phyloP scores from a whole-genome alignment of 2,888 invertebrate genomes.

The Nycteola revayana region DNA sequence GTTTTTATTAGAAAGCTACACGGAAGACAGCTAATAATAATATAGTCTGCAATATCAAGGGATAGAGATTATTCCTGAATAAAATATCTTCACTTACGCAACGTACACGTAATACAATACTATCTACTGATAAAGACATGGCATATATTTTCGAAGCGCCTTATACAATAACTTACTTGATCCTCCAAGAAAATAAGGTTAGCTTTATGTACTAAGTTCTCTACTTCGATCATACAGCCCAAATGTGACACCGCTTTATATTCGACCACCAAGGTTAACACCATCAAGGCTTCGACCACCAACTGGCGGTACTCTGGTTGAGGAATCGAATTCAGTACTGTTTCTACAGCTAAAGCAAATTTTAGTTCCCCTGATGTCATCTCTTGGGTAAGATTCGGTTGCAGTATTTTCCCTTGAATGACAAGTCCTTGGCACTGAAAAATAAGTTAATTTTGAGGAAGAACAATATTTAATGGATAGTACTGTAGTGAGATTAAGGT shows the following conservation, averaged over 20 bases:
- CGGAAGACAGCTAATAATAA: too few species aligned
- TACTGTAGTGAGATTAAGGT: too few species aligned
- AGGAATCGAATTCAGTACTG: constrained; percentile 97
- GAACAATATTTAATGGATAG: too few species aligned
- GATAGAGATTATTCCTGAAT: too few species aligned
- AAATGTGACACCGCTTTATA: constrained; percentile 89
- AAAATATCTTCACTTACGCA: too few species aligned
- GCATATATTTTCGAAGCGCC: too few species aligned
- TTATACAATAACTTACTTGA: constrained; percentile 93
- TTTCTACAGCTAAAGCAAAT: constrained; percentile 98
- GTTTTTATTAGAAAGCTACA: too few species aligned
- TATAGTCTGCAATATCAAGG: too few species aligned
- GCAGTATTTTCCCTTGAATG: constrained; percentile 94
- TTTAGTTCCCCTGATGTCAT: constrained; percentile 99
- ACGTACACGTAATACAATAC: too few species aligned
- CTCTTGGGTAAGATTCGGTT: constrained; percentile 97
- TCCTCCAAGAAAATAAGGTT: constrained; percentile 97
- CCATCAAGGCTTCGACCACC: constrained; percentile 98
- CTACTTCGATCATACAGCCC: constrained; percentile 92
- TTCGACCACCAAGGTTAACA: constrained; percentile 94
- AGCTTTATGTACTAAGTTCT: constrained; percentile 95
- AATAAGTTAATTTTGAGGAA: background rate
- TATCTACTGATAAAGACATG: too few species aligned
- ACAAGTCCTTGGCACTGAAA: constrained; percentile 93
- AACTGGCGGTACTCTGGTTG: constrained; percentile 99